Percentiles rank a stretch among this genome's conserved stretches.
These are phyloP conservation scores for Pygmarrhopalites habei DNA, from an alignment of 1,140 invertebrate genomes.

Conservation along the genomic window DNA sequence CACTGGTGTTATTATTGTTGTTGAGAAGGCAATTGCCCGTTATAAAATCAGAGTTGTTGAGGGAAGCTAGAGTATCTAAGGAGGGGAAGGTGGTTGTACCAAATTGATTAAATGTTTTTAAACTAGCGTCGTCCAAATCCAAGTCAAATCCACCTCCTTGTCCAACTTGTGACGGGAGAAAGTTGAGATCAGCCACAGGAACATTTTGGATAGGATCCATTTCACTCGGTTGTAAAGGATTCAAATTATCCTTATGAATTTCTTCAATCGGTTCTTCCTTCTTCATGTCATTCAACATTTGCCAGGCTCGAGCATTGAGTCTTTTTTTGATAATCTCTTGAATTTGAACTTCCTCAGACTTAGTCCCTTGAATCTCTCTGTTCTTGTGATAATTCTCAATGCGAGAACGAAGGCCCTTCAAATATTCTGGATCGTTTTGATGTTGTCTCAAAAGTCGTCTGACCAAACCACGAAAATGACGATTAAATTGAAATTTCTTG, in stretches of 20 bases:
- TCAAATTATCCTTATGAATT: no score
- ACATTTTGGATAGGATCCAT: no score
- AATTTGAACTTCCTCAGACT: background rate
- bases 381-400: background rate
- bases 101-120: background rate
- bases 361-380: background rate
- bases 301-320: background rate
- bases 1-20: background rate
- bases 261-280: no score
- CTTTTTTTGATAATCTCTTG: background rate
- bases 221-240: no score
- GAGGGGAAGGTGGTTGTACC: background rate
- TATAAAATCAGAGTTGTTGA: background rate
- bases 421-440: background rate
- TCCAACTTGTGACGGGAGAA: no score
- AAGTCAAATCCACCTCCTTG: background rate
- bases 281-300: background rate
- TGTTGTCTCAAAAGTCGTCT: constrained; percentile 16
- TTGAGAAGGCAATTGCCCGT: no score
- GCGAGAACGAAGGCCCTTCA: background rate
- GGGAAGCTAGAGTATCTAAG: background rate
- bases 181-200: no score
- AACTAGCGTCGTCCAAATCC: background rate
- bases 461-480: constrained; percentile 21
- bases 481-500: constrained; percentile 18